These are phyloP conservation scores for Acronicta leporina DNA, from an alignment of 2,888 invertebrate species.

Conservation along the genomic window DNA sequence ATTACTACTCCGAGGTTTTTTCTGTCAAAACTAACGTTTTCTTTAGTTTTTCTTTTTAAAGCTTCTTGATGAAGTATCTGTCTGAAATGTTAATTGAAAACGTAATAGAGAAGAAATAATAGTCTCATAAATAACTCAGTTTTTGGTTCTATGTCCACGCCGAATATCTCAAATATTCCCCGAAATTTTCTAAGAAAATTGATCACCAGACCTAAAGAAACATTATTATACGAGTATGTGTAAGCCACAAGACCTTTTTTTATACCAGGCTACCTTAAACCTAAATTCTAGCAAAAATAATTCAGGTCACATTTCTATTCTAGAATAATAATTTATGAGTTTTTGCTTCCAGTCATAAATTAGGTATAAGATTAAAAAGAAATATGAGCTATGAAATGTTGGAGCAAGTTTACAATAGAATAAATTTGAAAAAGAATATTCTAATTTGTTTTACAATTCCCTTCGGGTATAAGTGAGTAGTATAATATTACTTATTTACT, in stretches of 20 bases:
- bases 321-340: conserved; percentile 35
- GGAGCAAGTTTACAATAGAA: conserved; percentile 28
- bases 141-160: too few relatives aligned
- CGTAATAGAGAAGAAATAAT: too few relatives aligned
- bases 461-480: too few relatives aligned
- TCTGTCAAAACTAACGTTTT: too few relatives aligned
- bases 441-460: conserved; percentile 3
- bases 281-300: conserved; percentile 20
- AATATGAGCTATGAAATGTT: conserved; percentile 11
- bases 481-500: too few relatives aligned
- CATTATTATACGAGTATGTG: not conserved
- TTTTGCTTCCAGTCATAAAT: conserved; percentile 39
- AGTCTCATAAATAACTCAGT: too few relatives aligned
- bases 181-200: not conserved
- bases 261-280: not conserved
- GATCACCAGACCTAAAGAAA: not conserved
- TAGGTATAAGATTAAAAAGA: conserved; percentile 36
- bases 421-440: conserved; percentile 5
- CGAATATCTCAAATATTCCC: not conserved
- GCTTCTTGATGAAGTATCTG: too few relatives aligned
- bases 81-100: too few relatives aligned
- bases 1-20: too few relatives aligned
- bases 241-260: not conserved
- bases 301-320: conserved; percentile 24
- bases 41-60: too few relatives aligned